Conservation (phyloP, 2,797 vertebrate species). For the Typhlichthys eigenmanni region DNA sequence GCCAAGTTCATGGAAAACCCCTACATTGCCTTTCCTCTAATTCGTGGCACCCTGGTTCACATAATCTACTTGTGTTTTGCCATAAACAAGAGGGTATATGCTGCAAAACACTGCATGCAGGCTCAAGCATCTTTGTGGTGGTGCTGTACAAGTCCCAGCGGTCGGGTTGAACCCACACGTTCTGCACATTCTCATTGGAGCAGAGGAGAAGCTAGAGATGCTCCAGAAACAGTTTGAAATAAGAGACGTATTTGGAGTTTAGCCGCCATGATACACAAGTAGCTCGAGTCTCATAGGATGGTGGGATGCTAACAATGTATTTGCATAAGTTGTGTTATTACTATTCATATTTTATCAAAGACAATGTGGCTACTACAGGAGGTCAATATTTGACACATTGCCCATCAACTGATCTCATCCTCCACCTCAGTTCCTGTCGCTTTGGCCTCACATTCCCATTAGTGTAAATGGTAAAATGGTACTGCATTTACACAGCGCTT, state of each 20-base stretch:
- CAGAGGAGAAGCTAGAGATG: conserved; percentile 51
- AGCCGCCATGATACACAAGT: conserved; percentile 57
- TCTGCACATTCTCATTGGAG: conserved; percentile 30
- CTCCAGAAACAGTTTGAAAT: conserved; percentile 65
- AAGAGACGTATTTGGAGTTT: conserved; percentile 63
- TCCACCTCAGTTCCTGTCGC: not conserved
- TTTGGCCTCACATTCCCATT: too few relatives aligned
- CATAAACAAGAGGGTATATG: conserved; percentile 55
- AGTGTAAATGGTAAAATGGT: too few relatives aligned
- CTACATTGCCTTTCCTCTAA: conserved; percentile 28
- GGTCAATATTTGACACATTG: too few relatives aligned
- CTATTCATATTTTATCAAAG: conserved; percentile 34
- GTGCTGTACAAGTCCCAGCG: conserved; percentile 39
- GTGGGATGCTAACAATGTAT: conserved; percentile 69
- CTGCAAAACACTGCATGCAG: conserved; percentile 43
- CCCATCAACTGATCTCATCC: conserved; percentile 8
- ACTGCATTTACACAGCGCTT: too few relatives aligned
- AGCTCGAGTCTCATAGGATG: conserved; percentile 58
- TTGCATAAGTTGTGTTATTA: conserved; percentile 76
- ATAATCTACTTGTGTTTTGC: conserved; percentile 55
- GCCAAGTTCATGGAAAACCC: conserved; percentile 69
- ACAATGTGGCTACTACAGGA: not conserved
- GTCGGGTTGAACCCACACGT: conserved; percentile 5
- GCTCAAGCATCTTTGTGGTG: conserved; percentile 2
- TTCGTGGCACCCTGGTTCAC: conserved; percentile 25